Conservation (phyloP, 37 sponge, comb jelly and placozoan genomes). For the Beroe ovata region DNA sequence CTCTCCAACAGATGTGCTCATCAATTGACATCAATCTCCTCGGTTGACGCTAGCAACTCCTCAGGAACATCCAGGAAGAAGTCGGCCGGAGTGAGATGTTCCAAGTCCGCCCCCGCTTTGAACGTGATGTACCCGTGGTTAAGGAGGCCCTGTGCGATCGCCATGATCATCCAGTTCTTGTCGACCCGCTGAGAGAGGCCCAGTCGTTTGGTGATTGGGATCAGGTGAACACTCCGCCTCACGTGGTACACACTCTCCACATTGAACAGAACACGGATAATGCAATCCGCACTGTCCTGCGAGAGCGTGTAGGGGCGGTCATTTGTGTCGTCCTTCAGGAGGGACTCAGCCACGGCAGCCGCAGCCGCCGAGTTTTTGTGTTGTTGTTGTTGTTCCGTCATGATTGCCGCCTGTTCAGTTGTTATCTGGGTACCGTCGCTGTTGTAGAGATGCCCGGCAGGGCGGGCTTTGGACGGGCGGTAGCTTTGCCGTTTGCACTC, state of each 20-base stretch:
- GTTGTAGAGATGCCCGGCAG: slow-evolving; percentile 56
- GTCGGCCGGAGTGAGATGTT: slow-evolving; percentile 10
- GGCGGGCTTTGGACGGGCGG: slow-evolving; percentile 50
- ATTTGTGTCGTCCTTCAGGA: slow-evolving; percentile 32
- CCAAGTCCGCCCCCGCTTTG: slow-evolving; percentile 38
- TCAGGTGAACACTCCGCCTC: slow-evolving; percentile 30
- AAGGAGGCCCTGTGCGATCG: slow-evolving; percentile 24
- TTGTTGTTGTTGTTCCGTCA: neutral
- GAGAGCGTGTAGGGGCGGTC: slow-evolving; percentile 41
- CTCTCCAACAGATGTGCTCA: too few species aligned
- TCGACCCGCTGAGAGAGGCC: slow-evolving; percentile 44
- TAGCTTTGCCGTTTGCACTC: slow-evolving; percentile 60
- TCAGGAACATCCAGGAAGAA: slow-evolving; percentile 43
- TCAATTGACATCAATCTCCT: slow-evolving; percentile 61
- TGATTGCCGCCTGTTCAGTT: neutral
- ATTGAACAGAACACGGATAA: slow-evolving; percentile 36
- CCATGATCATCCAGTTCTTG: slow-evolving; percentile 61
- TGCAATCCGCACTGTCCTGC: slow-evolving; percentile 55
- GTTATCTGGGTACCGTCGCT: slow-evolving; percentile 52
- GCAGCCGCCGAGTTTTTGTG: neutral
- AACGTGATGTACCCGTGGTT: slow-evolving; percentile 36
- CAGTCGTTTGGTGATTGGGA: slow-evolving; percentile 50
- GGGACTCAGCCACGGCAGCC: neutral
- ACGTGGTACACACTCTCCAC: slow-evolving; percentile 57
- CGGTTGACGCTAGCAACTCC: neutral